Conservation (phyloP, 1,140 invertebrate species). For the Drosophila neocordata region DNA sequence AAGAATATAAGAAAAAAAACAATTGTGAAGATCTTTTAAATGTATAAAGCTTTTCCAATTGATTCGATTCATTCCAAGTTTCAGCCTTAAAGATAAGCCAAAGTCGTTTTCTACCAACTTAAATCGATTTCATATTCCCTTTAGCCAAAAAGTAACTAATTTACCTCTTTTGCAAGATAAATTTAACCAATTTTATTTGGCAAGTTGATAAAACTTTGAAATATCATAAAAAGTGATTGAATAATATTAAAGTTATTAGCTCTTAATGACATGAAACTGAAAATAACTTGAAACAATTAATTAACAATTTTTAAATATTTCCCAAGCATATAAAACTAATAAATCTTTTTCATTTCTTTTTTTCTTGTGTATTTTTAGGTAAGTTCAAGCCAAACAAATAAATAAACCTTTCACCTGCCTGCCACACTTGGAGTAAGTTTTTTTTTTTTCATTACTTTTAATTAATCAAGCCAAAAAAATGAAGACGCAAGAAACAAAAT, state of each 20-base stretch:
- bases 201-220: background rate
- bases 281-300: constrained; percentile 15
- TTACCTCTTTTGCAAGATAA: background rate
- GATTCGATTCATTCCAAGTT: no score
- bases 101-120: no score
- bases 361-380: constrained; percentile 64
- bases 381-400: constrained; percentile 33
- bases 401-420: constrained; percentile 31
- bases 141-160: no score
- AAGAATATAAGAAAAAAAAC: no score
- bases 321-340: constrained; percentile 36
- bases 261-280: background rate
- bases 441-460: constrained; percentile 10
- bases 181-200: background rate
- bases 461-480: background rate
- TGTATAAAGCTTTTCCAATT: no score
- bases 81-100: no score
- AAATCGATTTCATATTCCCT: no score
- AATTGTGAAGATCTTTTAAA: no score
- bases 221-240: background rate
- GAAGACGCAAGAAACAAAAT: background rate
- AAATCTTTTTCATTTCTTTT: constrained; percentile 26
- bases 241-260: background rate
- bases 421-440: background rate
- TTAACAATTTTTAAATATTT: constrained; percentile 32